A percentile compares a stretch with the other conserved stretches of the same genome.
phyloP scores from a whole-genome alignment of 2,888 invertebrate genomes.

The Drosophila austrosaltans region DNA sequence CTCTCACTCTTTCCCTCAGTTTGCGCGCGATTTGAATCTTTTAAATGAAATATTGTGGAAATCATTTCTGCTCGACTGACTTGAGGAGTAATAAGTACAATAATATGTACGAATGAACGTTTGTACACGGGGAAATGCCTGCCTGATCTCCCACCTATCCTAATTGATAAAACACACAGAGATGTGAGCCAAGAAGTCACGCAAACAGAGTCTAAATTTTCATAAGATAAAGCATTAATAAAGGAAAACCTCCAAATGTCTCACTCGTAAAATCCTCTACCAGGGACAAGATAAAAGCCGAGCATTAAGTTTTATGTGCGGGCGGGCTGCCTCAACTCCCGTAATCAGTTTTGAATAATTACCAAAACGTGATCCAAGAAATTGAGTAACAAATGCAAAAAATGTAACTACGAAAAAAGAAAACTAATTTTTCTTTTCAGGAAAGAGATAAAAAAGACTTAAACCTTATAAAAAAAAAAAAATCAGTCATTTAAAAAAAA shows the following conservation, averaged over 20 bases:
- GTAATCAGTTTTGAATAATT: conserved; percentile 77
- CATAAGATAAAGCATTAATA: conserved; percentile 49
- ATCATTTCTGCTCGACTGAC: conserved; percentile 75
- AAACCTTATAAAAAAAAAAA: no score
- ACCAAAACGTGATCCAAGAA: conserved; percentile 63
- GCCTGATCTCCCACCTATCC: conserved; percentile 50
- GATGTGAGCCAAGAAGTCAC: conserved; percentile 60
- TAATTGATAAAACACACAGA: conserved; percentile 65
- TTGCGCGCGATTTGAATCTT: conserved; percentile 78
- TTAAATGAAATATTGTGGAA: conserved; percentile 80
- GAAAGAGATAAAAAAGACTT: no score
- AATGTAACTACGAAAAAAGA: neutral
- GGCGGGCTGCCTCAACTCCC: conserved; percentile 21
- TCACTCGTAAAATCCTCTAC: conserved; percentile 45
- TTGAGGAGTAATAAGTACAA: conserved; percentile 17
- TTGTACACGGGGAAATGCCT: neutral
- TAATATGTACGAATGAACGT: conserved; percentile 9
- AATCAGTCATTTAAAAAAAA: no score
- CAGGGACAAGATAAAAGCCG: conserved; percentile 63
- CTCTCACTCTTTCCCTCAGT: conserved; percentile 34
- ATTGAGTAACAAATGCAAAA: neutral
- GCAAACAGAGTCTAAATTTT: conserved; percentile 68
- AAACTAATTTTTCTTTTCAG: no score
- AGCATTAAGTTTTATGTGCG: conserved; percentile 64
- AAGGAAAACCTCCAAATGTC: conserved; percentile 21